Evolutionary conservation across 1,140 invertebrate genomes (phyloP), one percentile per base, ranked within the genome.

Genomic region (Latrodectus geometricus): DNA sequence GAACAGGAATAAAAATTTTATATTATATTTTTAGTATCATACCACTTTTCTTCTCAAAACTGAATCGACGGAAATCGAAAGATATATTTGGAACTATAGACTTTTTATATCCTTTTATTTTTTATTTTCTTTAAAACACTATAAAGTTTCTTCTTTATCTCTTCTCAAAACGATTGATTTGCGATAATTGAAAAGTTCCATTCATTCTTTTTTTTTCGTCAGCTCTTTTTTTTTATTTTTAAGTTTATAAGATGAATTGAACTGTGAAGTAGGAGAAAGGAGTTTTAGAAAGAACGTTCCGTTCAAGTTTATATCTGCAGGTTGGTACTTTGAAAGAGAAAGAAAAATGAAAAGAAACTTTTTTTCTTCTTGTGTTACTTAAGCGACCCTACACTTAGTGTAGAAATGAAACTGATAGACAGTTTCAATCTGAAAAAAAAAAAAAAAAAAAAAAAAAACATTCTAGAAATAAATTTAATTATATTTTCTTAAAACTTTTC

Each of bases 131-230:
- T 80, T 79, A 2, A 15, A 61, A 78, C 14, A 48, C 61, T 65
- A 56, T 78, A 66, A 68, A 23, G 15, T 65, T 35, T 68, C 61
- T 35, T 35, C 12, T 52, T 35, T 52, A 35, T 70, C 15, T 73
- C 52, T 61, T n/a, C 80, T 49, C 8, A 66, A 61, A 73, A 52
- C 80, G 52, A 82, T 82, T 82, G 80, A 82, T 82, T 82, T 82
- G 80, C 80, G 80, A 73, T 82, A 82, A 82, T 82, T 82, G 80
- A 82, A 82, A 73, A 70, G 80, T 21, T 82, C 69, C 48, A 74
- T n/a, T 69, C 52, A 73, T 73, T 82, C 73, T 52, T 20, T 12
- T 20, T 48, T 56, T 68, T 49, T 49, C 20, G 2, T 61, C 14
- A 4, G n/a, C 8, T 73, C 35, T 54, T 78, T 17, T 48, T 66